Conservation (phyloP, 2,888 invertebrate species). For the Volucella zonaria region DNA sequence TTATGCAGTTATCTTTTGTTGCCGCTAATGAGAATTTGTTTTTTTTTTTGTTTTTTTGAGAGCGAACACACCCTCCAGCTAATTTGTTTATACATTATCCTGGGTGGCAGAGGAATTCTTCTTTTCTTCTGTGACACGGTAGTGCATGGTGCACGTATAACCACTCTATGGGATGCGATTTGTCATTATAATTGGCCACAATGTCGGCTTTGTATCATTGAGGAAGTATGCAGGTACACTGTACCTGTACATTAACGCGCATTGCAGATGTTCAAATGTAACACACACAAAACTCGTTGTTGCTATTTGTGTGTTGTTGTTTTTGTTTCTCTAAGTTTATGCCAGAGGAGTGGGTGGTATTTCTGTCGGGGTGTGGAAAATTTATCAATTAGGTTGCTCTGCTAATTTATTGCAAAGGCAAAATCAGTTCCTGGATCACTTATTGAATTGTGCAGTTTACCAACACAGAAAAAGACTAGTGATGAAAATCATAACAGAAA, state of each 20-base stretch:
- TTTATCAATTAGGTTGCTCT: too few relatives aligned
- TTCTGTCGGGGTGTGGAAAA: too few relatives aligned
- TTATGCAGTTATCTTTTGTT: slow-evolving; percentile 74
- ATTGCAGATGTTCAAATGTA: slow-evolving; percentile 61
- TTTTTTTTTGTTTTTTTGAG: slow-evolving; percentile 48
- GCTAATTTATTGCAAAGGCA: too few relatives aligned
- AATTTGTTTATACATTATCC: slow-evolving; percentile 71
- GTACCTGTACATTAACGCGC: slow-evolving; percentile 3
- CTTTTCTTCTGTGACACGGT: slow-evolving; percentile 47
- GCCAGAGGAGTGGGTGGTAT: too few relatives aligned
- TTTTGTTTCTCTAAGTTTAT: neutral
- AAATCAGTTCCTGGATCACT: too few relatives aligned
- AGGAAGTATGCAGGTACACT: slow-evolving; percentile 50
- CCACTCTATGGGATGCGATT: slow-evolving; percentile 56
- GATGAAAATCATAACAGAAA: too few relatives aligned
- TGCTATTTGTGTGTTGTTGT: neutral
- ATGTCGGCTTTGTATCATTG: slow-evolving; percentile 48
- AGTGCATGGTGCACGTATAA: slow-evolving; percentile 63
- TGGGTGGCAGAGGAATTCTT: slow-evolving; percentile 26
- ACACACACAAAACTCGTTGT: neutral
- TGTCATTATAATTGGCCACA: slow-evolving; percentile 67
- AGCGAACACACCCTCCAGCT: slow-evolving; percentile 64
- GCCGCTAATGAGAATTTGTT: slow-evolving; percentile 64
- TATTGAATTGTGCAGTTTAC: too few relatives aligned
- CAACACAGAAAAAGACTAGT: too few relatives aligned